Base-by-base conservation (phyloP, 2,797 vertebrate species). In the Sebastiscus albofasciatus region DNA sequence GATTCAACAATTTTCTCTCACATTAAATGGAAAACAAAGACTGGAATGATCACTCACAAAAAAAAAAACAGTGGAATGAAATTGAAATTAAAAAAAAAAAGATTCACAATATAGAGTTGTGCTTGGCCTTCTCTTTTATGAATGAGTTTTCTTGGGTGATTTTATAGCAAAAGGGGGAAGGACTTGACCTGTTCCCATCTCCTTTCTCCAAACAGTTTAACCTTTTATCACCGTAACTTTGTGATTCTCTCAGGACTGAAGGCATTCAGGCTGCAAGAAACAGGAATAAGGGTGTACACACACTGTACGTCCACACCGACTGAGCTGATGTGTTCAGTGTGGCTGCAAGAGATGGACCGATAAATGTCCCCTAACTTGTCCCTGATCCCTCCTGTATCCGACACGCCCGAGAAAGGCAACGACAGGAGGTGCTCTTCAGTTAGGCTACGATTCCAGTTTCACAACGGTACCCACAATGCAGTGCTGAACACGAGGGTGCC, bases 371-470 rank as follows among this genome's bases (percentile, higher is more conserved):
- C 93, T 90, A 89, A 92, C 89, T 83, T 84, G 83, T 91, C 92
- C 92, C 92, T 93, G 90, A 92, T 88, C 89, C 88, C 87, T 79
- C 82, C 91, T 85, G 87, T 77, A 65, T 66, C 64, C 6, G 49
- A 77, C 67, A 83, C 4, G 69, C 87, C 86, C 3, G 72, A 29
- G 67, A 54, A 61, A 83, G 82, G 76, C 82, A 74, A 73, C 26
- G 18, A 64, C 88, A 91, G 87, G 90, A 92, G 88, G 80, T 62
- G 91, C 80, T 92, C 90, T 88, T 87, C 89, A 87, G 91, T 89
- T 91, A 83, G 89, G 87, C 84, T 78, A 77, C 56, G 73, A 88
- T 95, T 95, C 94, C 95, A 95, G 95, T 95, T 95, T 93, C 83
- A 93, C 87, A 65, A 90, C 80, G 80, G 90, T 84, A 91, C 86